Evolutionary conservation across 2,113 vertebrate species (phyloP), one percentile per base, ranked within the genome.

Genomic region (Anguilla japonica): DNA sequence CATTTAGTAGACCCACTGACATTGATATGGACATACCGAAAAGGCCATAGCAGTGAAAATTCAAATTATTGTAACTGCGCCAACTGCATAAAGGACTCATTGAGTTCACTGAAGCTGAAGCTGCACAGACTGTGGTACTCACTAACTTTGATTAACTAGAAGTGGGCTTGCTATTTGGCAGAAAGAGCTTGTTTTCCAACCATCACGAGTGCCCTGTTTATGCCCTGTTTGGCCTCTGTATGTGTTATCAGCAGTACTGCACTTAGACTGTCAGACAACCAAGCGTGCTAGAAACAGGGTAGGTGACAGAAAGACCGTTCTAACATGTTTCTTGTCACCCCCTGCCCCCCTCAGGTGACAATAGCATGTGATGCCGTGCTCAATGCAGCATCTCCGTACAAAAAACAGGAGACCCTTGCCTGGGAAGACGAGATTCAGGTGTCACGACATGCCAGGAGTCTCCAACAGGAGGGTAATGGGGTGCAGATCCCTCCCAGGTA

Each of bases 381-480:
- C 79, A 97, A 96, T 46, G 96, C 98, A 78, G 94, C 97, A 63
- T 99, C 98, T 46, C 97, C 98, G 2, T 99, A 98, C 88, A 97
- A 97, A 91, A 99, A 98, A 88, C 97, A 97, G 90, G 97, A 99
- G 85, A 91, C 95, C 3, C 98, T 99, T 88, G 97, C 98, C 0
- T 99, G 98, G 98, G 98, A 99, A 79, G 97, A 97, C 83, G 98
- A 99, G 85, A 93, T 99, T 79, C 98, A 99, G 89, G 96, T 97
- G 11, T 99, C 98, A n/a, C 97, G 95, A 91, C 97, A 99, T 15
- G 97, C 98, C 89, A 97, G 96, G 89, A 95, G 96, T 63, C 97
- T 99, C 85, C 94, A 95, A 83, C 98, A 99, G 89, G 90, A 97
- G 91, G 98, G 99, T 91, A 99, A 97, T 0, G 96, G 96, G 5